Evolutionary conservation across 1,140 invertebrate species (phyloP).

Genomic region (Cardiocondyla obscurior): DNA sequence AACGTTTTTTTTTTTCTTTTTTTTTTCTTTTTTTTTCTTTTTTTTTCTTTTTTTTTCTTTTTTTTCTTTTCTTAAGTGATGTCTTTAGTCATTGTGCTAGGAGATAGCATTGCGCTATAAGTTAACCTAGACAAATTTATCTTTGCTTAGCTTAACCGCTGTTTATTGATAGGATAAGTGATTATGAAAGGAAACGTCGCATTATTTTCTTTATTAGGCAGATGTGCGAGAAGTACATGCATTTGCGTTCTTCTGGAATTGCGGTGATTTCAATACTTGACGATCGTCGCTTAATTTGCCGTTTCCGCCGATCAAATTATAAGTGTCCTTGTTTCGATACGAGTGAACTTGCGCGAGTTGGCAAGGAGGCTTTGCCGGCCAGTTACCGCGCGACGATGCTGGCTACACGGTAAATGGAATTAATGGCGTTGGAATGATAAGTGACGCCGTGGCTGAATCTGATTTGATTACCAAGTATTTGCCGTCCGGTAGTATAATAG

Average conservation of each 20-base stretch:
- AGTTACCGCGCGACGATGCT: slow-evolving; percentile 64
- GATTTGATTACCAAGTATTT: slow-evolving; percentile 81
- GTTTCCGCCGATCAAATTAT: slow-evolving; percentile 43
- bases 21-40: no score
- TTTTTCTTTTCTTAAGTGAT: neutral
- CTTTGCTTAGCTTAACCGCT: neutral
- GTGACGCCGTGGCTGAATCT: slow-evolving; percentile 75
- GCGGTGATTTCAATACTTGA: slow-evolving; percentile 52
- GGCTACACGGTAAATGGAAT: slow-evolving; percentile 77
- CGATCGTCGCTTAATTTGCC: slow-evolving; percentile 50
- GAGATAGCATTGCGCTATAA: neutral
- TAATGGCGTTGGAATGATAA: slow-evolving; percentile 78
- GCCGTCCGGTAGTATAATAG: slow-evolving; percentile 48
- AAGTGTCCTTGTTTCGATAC: slow-evolving; percentile 62
- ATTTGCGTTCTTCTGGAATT: slow-evolving; percentile 9
- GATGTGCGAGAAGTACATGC: neutral
- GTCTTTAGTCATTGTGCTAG: neutral
- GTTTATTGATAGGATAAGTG: slow-evolving; percentile 8
- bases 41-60: no score
- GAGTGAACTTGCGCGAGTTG: slow-evolving; percentile 40
- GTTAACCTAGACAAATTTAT: neutral
- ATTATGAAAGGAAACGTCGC: slow-evolving; percentile 20
- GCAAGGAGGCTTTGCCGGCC: slow-evolving; percentile 65
- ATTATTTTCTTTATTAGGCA: slow-evolving; percentile 13
- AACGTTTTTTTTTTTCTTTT: no score